Percentiles rank a stretch among this genome's conserved stretches.
These are phyloP conservation scores for Chaetodon auriga DNA, from an alignment of 2,113 vertebrate species.

Conservation along the genomic window DNA sequence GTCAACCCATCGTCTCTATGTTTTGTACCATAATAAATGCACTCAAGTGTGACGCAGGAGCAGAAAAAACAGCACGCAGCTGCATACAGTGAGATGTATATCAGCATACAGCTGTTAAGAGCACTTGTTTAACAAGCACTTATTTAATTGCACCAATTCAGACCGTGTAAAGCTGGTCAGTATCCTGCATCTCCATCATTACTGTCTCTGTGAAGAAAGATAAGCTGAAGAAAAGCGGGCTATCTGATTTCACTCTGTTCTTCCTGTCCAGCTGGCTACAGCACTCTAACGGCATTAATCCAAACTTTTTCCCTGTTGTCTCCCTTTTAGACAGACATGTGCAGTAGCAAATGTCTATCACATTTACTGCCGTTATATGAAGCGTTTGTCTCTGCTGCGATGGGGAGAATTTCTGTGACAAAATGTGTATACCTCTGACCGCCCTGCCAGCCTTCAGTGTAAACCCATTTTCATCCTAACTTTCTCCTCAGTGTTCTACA, in stretches of 20 bases:
- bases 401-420: background rate
- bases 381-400: background rate
- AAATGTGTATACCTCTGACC: background rate
- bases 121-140: slow-evolving; percentile 1
- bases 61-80: background rate
- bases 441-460: background rate
- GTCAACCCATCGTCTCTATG: background rate
- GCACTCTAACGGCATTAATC: slow-evolving; percentile 42
- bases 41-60: slow-evolving; percentile 9
- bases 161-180: slow-evolving; percentile 30
- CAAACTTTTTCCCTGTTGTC: slow-evolving; percentile 17
- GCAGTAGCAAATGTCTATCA: background rate
- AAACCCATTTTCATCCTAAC: background rate
- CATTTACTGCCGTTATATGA: background rate
- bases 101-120: background rate
- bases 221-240: slow-evolving; percentile 15
- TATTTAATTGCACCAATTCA: slow-evolving; percentile 30
- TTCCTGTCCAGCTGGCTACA: slow-evolving; percentile 32
- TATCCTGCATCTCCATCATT: slow-evolving; percentile 1
- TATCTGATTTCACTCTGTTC: slow-evolving; percentile 35
- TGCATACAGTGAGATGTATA: background rate
- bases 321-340: background rate
- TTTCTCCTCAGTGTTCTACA: background rate
- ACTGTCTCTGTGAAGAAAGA: slow-evolving; percentile 35
- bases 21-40: slow-evolving; percentile 22